Percentiles rank a stretch among this genome's conserved stretches.
Evolutionary conservation across 2,113 vertebrate genomes (phyloP).

Genomic region (Parotia lawesii): DNA sequence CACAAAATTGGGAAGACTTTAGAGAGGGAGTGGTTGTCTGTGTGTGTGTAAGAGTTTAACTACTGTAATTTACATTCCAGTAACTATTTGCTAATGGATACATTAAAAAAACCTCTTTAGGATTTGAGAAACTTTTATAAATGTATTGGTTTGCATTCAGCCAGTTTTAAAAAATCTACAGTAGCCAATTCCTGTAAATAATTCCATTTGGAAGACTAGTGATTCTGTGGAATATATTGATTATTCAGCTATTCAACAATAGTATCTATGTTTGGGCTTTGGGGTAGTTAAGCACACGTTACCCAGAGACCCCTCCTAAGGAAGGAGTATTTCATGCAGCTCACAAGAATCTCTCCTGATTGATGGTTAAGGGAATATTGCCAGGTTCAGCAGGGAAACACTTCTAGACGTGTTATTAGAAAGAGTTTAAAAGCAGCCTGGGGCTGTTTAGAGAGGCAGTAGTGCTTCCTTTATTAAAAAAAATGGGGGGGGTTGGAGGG

Average conservation of each 20-base stretch:
- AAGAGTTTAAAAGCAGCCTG: constrained; percentile 35
- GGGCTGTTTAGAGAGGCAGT: constrained; percentile 2
- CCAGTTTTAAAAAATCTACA: neutral
- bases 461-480: constrained; percentile 17
- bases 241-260: neutral
- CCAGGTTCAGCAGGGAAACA: constrained; percentile 47
- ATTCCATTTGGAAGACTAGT: neutral
- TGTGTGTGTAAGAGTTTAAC: neutral
- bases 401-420: constrained; percentile 35
- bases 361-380: constrained; percentile 44
- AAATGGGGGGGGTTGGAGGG: neutral
- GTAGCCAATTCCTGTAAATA: neutral
- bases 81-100: neutral
- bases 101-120: neutral
- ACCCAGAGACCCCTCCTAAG: neutral
- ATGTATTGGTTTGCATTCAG: neutral
- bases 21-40: neutral
- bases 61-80: neutral
- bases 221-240: neutral
- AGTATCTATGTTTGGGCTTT: neutral
- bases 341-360: constrained; percentile 13
- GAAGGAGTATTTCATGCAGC: neutral
- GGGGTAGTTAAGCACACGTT: neutral
- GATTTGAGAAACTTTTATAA: neutral
- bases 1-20: neutral